Evolutionary conservation across 2,888 invertebrate genomes (phyloP), one percentile per base, ranked within the genome.

Genomic region (Strigamia crassipes): DNA sequence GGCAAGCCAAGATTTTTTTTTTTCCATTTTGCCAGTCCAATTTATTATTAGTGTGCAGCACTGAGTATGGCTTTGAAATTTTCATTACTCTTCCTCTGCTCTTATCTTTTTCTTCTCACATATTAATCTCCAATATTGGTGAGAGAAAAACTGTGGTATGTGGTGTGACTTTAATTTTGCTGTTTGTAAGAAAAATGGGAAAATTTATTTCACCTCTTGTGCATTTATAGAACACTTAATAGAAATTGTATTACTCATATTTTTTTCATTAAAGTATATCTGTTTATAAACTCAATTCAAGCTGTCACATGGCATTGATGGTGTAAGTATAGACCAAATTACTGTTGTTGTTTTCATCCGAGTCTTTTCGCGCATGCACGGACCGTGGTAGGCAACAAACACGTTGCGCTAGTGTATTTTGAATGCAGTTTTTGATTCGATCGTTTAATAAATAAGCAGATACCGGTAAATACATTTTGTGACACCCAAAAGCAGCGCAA

Each of bases 21-120:
- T 61, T 56, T 61, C 21, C 61, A 18, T 61, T 21, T n/a, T 18
- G 9, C 18, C n/a, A 61, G 61, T 61, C 61, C 61, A 61, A 61
- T 61, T 61, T 61, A 61, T 61, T 61, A 61, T 61, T 61, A 61
- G n/a, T 21, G 61, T 61, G 61, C 61, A 61, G 61, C 61, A 18
- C 61, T 61, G 61, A 61, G 61, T 61, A n/a, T 61, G 61, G 18
- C 61, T 61, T 61, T 61, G 61, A 61, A 61, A 61, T 61, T 61
- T 61, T 61, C 61, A 61, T 61, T 61, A 61, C 61, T 61, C 61
- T 61, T 61, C 61, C 61, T 61, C 61, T 61, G n/a, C 61, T 61
- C 21, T 61, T 61, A 9, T n/a, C 21, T n/a, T 61, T 61, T 61
- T n/a, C 18, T 61, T 61, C 61, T 21, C 61, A 61, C 61, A 61